Conservation (phyloP, 2,113 vertebrate species). For the Lamprotornis superbus region DNA sequence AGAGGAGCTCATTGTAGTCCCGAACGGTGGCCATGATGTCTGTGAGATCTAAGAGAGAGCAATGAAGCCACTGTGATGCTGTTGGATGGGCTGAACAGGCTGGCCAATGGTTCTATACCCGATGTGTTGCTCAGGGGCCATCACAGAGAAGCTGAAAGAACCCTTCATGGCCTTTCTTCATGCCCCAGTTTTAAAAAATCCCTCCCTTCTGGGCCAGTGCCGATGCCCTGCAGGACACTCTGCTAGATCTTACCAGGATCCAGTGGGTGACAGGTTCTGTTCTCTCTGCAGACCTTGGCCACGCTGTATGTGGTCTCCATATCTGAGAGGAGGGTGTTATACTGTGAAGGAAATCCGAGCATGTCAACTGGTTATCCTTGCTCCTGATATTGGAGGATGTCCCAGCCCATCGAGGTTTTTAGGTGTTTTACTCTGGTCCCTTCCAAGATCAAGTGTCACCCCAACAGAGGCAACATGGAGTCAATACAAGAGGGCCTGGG, state of each 20-base stretch:
- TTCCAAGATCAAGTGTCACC: not conserved
- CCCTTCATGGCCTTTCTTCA: not conserved
- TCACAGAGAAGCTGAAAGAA: not conserved
- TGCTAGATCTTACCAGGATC: slow-evolving; percentile 84
- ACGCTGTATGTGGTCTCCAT: slow-evolving; percentile 94
- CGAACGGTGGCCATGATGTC: slow-evolving; percentile 85
- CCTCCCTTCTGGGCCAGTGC: not conserved
- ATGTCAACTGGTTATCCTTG: not conserved
- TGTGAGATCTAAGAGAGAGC: slow-evolving; percentile 81
- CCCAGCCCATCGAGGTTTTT: not conserved
- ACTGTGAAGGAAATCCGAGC: slow-evolving; percentile 72
- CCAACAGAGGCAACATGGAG: not conserved
- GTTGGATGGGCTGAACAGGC: not conserved
- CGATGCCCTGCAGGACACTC: not conserved
- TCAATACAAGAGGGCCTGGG: not conserved
- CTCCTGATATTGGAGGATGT: not conserved
- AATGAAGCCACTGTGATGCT: not conserved
- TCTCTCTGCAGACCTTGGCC: slow-evolving; percentile 82
- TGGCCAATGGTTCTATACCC: not conserved
- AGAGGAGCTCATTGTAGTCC: slow-evolving; percentile 86
- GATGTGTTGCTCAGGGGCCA: not conserved
- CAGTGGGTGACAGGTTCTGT: slow-evolving; percentile 77
- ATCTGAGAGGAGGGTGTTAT: slow-evolving; percentile 85
- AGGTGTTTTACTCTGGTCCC: not conserved
- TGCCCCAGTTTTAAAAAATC: not conserved